phyloP scores from a whole-genome alignment of 2,888 invertebrate genomes.

The Nebria salina region DNA sequence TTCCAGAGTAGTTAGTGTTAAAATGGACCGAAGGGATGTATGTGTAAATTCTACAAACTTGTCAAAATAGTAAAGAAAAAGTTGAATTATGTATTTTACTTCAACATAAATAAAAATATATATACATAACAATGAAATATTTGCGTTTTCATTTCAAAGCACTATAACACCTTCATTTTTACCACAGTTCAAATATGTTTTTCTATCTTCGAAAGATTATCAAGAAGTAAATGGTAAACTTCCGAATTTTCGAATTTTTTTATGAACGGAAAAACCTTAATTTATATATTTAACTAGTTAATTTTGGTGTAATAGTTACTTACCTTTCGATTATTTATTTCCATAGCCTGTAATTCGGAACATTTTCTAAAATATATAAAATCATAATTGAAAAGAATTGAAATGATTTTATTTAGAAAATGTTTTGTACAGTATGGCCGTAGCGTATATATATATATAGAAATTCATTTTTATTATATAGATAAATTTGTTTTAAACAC shows the following conservation, averaged over 20 bases:
- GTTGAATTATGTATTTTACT: conserved; percentile 63
- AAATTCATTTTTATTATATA: background rate
- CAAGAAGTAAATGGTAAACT: too few relatives aligned
- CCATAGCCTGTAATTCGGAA: too few relatives aligned
- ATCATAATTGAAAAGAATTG: background rate
- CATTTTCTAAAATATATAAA: too few relatives aligned
- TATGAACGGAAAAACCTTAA: too few relatives aligned
- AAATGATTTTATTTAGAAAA: background rate
- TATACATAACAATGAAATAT: background rate
- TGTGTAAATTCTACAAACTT: conserved; percentile 62
- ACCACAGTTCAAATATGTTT: too few relatives aligned
- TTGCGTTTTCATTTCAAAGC: background rate
- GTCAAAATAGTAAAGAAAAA: conserved; percentile 58
- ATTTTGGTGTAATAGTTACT: too few relatives aligned
- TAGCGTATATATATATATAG: background rate
- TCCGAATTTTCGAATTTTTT: too few relatives aligned
- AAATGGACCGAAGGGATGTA: conserved; percentile 59
- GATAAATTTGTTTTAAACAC: background rate
- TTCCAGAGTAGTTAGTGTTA: conserved; percentile 52
- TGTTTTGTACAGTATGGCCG: background rate
- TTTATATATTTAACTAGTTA: too few relatives aligned
- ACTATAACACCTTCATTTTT: background rate
- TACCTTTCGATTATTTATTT: too few relatives aligned
- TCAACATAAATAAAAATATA: conserved; percentile 49
- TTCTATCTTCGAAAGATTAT: too few relatives aligned